A percentile compares a stretch with the other conserved stretches of the same genome.
Conservation (phyloP, 2,888 invertebrate species). For the Candidula unifasciata region DNA sequence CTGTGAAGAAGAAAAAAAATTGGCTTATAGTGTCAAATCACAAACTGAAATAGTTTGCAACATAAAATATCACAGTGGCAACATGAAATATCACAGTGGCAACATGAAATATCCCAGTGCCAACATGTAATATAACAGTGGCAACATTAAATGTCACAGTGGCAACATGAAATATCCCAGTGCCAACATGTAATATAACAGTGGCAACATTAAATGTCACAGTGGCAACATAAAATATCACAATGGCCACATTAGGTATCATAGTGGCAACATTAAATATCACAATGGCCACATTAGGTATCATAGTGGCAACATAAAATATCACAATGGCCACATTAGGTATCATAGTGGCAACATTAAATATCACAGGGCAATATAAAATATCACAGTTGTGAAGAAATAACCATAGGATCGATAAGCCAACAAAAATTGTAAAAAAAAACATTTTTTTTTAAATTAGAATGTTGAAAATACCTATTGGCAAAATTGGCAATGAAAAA, state of each 20-base stretch:
- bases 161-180: neutral
- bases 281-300: neutral
- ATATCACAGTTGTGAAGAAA: no score
- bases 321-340: neutral
- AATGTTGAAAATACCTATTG: no score
- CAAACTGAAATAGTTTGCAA: no score
- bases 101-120: neutral
- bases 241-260: neutral
- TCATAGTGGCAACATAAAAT: neutral
- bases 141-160: constrained; percentile 9
- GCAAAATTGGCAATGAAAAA: no score
- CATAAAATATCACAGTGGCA: no score
- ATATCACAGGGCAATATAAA: no score
- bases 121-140: neutral
- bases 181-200: neutral
- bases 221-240: neutral
- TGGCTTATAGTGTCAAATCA: no score
- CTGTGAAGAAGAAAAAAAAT: no score
- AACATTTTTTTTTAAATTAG: no score
- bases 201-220: neutral
- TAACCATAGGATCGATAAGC: no score
- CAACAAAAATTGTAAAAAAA: no score
- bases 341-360: neutral
- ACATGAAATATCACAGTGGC: no score
- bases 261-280: neutral